These are phyloP conservation scores for Venustoraphidia nigricollis DNA, from an alignment of 2,888 invertebrate species.

Conservation along the genomic window DNA sequence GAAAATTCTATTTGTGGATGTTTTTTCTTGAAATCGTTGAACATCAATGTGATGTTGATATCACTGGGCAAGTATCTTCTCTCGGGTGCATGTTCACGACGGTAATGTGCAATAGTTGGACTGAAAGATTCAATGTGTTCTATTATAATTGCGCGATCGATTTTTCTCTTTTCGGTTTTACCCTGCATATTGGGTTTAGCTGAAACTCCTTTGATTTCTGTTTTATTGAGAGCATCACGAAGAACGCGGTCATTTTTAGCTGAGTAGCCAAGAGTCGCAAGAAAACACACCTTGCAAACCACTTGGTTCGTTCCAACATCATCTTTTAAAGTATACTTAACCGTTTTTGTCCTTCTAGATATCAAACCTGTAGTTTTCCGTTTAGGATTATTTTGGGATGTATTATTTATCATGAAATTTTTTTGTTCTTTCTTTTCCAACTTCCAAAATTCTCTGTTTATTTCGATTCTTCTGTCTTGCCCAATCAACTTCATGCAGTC, in stretches of 20 bases:
- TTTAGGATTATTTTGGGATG: neutral
- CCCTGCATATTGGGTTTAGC: no score
- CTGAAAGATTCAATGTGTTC: conserved; percentile 9
- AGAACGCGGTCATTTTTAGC: no score
- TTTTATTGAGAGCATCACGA: no score
- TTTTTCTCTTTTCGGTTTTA: neutral
- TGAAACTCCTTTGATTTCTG: no score
- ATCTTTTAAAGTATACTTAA: no score
- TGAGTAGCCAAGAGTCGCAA: no score
- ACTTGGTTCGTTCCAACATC: no score
- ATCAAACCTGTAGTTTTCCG: neutral
- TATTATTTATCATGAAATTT: conserved; percentile 1
- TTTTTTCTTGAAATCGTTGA: conserved; percentile 7
- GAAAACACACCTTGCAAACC: no score
- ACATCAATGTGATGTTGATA: conserved; percentile 8
- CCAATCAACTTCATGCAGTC: no score
- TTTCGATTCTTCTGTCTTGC: neutral
- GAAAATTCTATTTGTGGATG: conserved; percentile 5
- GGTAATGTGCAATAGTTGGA: conserved; percentile 11
- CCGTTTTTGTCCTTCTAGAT: no score
- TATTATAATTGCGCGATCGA: conserved; percentile 5
- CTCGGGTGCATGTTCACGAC: conserved; percentile 12
- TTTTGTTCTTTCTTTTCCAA: conserved; percentile 2
- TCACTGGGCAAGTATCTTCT: conserved; percentile 10
- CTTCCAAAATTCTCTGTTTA: conserved; percentile 2